Evolutionary conservation across 2,113 vertebrate species (phyloP).

Genomic region (Tragelaphus buxtoni): DNA sequence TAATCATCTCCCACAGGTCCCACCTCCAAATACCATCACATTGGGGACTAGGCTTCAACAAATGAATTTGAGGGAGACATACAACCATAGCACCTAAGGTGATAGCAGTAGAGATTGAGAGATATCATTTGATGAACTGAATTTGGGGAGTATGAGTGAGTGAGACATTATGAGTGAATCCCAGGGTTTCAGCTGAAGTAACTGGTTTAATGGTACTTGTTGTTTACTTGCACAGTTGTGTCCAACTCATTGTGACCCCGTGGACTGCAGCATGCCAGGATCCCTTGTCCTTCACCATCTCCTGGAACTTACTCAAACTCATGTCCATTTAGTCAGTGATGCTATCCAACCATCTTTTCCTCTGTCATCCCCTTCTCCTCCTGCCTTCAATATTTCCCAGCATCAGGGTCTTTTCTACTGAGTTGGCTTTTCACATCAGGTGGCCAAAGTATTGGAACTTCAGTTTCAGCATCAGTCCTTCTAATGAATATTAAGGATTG

Average conservation of each 20-base stretch:
- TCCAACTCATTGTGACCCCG: accelerated
- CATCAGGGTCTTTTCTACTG: not conserved
- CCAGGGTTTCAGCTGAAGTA: not conserved
- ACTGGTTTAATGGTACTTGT: not conserved
- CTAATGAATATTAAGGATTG: not conserved
- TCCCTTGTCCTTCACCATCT: not conserved
- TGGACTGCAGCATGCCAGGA: not conserved
- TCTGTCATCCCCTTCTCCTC: not conserved
- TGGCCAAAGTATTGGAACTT: not conserved
- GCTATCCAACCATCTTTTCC: not conserved
- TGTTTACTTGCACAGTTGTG: not conserved
- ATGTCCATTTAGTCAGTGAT: not conserved
- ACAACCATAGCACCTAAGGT: no score
- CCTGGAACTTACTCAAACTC: not conserved
- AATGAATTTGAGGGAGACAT: not conserved
- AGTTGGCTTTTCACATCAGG: not conserved
- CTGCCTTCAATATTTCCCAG: not conserved
- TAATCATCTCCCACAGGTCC: no score
- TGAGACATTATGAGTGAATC: not conserved
- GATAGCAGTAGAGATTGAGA: not conserved
- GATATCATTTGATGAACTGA: not conserved
- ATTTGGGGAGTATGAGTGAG: not conserved
- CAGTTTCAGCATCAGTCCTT: not conserved
- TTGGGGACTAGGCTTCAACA: not conserved
- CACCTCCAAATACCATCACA: not conserved